Evolutionary conservation across 2,888 invertebrate species (phyloP), one percentile per base, ranked within the genome.

Genomic region (Megalurothrips usitatus): DNA sequence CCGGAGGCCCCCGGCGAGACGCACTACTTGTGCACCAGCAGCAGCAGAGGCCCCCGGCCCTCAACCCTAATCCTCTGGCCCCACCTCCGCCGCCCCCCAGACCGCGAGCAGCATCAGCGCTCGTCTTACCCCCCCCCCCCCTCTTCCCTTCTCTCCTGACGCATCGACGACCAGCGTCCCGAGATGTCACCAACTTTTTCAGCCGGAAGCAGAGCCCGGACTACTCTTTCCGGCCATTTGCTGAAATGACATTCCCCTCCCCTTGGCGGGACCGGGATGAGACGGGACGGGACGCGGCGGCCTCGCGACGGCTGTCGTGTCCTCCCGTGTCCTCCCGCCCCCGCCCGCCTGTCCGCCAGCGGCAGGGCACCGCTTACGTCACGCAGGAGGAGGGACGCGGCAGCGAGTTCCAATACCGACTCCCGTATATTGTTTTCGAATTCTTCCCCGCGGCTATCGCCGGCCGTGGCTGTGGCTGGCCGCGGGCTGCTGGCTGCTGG

Each of bases 201-300:
- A 75, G 68, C 68, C 68, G 68, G 68, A 75, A 75, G 68, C 68
- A 26, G 23, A 75, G 68, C 68, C 68, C 58, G 58, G 58, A 58
- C 68, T 75, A 75, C 68, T 26, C 68, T 26, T 26, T 75, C 68
- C 68, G 68, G 68, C 68, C 68, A 75, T 75, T 75, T 75, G 68
- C 68, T 75, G 68, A 75, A 75, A 75, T 75, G 68, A 75, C 68
- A 68, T 68, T 68, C 68, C 23, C 68, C 68, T 58, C 2, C 58
- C 58, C 58, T 17, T 17, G 3, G 52, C 14, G 52, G 52, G 52
- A 19, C 52, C 2, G 52, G 52, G 34, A 43, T 43, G 34, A 6
- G 34, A 43, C 34, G 34, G 34, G 6, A 43, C 17, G 58, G 58
- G 58, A 52, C 52, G 10, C 14, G 58, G 2, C 6, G 14, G 58